Conservation (phyloP, 2,113 vertebrate species). For the Microcebus murinus region DNA sequence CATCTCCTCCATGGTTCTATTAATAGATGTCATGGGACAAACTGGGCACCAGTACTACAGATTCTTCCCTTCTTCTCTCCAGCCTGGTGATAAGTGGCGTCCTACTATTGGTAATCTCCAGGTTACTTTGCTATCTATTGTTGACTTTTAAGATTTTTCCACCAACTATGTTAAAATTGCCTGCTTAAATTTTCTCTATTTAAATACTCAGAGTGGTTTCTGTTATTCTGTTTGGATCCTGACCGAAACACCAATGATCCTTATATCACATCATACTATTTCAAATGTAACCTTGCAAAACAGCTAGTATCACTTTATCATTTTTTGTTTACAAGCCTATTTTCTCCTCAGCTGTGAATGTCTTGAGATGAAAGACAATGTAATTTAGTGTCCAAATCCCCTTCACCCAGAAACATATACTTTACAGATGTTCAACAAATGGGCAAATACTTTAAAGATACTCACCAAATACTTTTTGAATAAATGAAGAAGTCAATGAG, state of each 20-base stretch:
- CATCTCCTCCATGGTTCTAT: background rate
- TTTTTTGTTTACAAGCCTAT: background rate
- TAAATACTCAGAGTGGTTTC: background rate
- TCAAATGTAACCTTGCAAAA: background rate
- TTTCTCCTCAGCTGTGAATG: background rate
- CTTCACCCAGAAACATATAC: background rate
- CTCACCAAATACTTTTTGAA: background rate
- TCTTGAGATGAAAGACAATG: background rate
- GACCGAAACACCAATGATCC: background rate
- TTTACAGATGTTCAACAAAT: background rate
- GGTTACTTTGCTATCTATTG: background rate
- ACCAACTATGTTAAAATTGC: background rate
- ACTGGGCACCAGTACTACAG: background rate
- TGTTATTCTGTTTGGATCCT: background rate
- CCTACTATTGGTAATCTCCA: background rate
- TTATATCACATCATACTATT: background rate
- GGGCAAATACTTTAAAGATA: background rate
- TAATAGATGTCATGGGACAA: background rate
- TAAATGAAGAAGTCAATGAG: background rate
- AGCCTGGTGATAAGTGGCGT: background rate
- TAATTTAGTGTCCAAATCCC: background rate
- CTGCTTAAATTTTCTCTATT: background rate
- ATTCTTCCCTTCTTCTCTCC: background rate
- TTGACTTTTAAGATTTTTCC: background rate
- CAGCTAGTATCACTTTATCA: background rate